Evolutionary conservation across 35 echinoderm and acorn worm genomes (phyloP).

Genomic region (Lytechinus pictus): DNA sequence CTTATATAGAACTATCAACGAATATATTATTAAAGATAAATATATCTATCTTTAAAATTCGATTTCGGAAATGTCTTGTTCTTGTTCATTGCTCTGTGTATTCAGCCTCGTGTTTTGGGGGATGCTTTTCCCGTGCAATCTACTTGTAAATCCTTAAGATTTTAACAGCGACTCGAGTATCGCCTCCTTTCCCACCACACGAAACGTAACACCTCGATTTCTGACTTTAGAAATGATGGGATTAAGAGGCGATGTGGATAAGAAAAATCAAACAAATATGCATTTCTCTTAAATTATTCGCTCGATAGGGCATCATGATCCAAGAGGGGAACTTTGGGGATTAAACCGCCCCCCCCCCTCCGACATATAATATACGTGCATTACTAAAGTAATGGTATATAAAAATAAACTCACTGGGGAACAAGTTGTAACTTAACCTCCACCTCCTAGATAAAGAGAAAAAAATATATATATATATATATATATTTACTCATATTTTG

Average conservation of each 20-base stretch:
- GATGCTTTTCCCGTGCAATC: not conserved
- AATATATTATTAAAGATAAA: too few species aligned
- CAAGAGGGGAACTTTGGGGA: too few species aligned
- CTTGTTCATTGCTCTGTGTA: not conserved
- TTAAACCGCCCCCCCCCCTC: too few species aligned
- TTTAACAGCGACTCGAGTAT: not conserved
- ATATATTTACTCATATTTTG: too few species aligned
- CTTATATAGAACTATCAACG: too few species aligned
- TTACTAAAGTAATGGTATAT: too few species aligned
- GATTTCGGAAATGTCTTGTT: not conserved
- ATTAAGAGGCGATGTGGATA: not conserved
- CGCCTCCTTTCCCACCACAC: not conserved
- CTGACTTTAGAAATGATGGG: not conserved
- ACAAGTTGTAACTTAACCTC: too few species aligned
- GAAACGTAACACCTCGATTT: not conserved
- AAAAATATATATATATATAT: too few species aligned
- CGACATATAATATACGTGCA: too few species aligned
- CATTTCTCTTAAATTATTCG: not conserved
- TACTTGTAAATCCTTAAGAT: not conserved
- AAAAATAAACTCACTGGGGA: too few species aligned
- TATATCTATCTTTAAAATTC: not conserved
- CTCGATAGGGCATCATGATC: too few species aligned
- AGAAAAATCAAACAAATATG: not conserved
- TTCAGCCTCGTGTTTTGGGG: not conserved
- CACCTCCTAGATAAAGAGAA: too few species aligned